These are phyloP conservation scores for Cryptoblepharus egeriae DNA, from an alignment of 2,797 vertebrate genomes.

Conservation along the genomic window DNA sequence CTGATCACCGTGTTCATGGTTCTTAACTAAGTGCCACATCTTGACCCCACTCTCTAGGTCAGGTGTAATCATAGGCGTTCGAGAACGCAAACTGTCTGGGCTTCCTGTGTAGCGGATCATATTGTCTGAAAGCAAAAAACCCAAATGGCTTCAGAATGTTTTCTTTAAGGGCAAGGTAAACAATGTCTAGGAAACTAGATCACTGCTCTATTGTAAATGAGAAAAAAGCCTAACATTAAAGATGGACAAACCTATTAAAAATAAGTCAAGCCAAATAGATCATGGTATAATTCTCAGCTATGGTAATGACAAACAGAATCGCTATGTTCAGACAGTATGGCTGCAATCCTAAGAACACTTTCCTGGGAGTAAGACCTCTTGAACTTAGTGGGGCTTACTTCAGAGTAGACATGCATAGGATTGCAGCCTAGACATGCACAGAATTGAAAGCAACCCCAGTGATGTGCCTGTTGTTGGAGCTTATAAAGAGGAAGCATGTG, in stretches of 20 bases:
- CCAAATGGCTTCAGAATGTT: not conserved
- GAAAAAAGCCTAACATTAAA: not conserved
- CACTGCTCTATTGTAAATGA: no score
- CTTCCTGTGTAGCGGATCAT: slow-evolving; percentile 99
- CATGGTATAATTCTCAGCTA: not conserved
- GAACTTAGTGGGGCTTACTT: no score
- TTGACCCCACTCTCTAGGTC: slow-evolving; percentile 97
- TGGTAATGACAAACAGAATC: not conserved
- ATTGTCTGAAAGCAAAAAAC: slow-evolving; percentile 84
- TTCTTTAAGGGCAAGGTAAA: not conserved
- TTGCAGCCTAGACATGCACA: not conserved
- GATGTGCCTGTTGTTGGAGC: no score
- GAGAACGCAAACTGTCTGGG: slow-evolving; percentile 95
- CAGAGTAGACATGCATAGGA: no score
- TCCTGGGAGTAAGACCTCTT: no score
- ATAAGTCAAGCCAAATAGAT: not conserved
- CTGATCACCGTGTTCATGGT: slow-evolving; percentile 97
- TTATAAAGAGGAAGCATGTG: not conserved
- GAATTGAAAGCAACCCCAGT: not conserved
- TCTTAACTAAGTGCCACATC: slow-evolving; percentile 98
- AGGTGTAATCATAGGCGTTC: slow-evolving; percentile 97
- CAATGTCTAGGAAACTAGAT: not conserved
- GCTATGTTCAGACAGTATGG: not conserved
- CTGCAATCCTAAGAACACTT: no score
- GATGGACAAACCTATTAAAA: not conserved